These are phyloP conservation scores for Ceramica pisi DNA, from an alignment of 2,888 invertebrate species.

Conservation along the genomic window DNA sequence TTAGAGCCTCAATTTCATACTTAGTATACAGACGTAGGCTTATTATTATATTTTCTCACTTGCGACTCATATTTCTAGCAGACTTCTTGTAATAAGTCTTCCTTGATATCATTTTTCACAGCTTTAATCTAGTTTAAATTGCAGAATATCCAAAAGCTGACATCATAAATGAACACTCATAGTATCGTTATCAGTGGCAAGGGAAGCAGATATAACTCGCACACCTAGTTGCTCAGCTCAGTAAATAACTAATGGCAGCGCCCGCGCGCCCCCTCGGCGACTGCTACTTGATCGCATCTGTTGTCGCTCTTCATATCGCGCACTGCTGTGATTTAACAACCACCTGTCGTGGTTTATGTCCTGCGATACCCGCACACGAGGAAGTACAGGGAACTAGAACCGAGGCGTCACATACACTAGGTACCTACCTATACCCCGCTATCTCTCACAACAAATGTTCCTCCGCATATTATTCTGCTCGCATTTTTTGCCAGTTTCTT, in stretches of 20 bases:
- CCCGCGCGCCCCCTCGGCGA: constrained; percentile 73
- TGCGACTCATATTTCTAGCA: constrained; percentile 18
- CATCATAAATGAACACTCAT: constrained; percentile 58
- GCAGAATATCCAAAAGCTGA: constrained; percentile 52
- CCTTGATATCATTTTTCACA: constrained; percentile 40
- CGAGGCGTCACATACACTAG: constrained; percentile 64
- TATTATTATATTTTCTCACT: constrained; percentile 24
- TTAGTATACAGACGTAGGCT: not conserved
- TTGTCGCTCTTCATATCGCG: constrained; percentile 83
- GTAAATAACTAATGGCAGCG: constrained; percentile 71
- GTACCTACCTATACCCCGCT: constrained; percentile 59
- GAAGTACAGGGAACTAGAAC: constrained; percentile 74
- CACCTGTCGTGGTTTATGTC: constrained; percentile 84
- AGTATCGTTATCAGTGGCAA: constrained; percentile 55
- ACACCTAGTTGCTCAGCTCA: constrained; percentile 65
- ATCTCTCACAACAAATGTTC: constrained; percentile 53
- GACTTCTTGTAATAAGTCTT: constrained; percentile 24
- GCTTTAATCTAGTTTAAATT: constrained; percentile 50
- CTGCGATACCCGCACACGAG: constrained; percentile 79
- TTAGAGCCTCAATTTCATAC: not conserved
- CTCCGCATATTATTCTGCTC: constrained; percentile 54
- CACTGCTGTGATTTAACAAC: constrained; percentile 81
- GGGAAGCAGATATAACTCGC: constrained; percentile 64
- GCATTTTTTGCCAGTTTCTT: constrained; percentile 53
- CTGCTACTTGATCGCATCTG: constrained; percentile 75